Evolutionary conservation across 2,113 vertebrate genomes (phyloP).

Genomic region (Elgaria multicarinata): DNA sequence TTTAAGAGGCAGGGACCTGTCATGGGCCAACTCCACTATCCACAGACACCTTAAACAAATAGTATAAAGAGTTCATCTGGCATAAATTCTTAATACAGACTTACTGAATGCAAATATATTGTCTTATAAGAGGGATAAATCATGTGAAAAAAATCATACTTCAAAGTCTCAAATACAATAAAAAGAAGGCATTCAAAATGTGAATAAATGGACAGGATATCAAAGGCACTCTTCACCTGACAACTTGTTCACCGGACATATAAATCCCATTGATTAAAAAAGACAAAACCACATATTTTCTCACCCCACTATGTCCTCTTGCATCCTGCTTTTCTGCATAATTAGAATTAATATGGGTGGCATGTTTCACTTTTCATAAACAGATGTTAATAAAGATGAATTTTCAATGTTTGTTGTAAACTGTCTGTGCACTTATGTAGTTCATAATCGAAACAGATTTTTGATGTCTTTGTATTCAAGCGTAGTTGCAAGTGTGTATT

Average conservation of each 20-base stretch:
- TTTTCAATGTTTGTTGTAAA: conserved; percentile 59
- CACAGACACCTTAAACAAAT: not conserved
- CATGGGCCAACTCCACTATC: not conserved
- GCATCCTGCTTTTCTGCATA: conserved; percentile 11
- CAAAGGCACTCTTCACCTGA: not conserved
- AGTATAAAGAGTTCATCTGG: not conserved
- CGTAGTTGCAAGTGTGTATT: conserved; percentile 35
- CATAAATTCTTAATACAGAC: not conserved
- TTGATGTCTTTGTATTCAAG: conserved; percentile 45
- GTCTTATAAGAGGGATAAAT: not conserved
- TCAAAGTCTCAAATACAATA: not conserved
- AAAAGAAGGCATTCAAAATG: not conserved
- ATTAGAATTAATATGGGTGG: conserved; percentile 33
- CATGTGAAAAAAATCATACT: not conserved
- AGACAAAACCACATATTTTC: not conserved
- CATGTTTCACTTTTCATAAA: conserved; percentile 44
- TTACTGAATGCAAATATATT: not conserved
- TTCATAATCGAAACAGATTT: conserved; percentile 54
- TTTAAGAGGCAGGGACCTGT: not conserved
- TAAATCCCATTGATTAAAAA: not conserved
- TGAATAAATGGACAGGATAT: not conserved
- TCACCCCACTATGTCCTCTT: not conserved
- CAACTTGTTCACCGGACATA: not conserved
- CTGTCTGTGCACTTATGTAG: conserved; percentile 41
- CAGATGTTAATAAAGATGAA: conserved; percentile 38